phyloP scores from a whole-genome alignment of 2,888 invertebrate genomes.

The Acleris sparsana region DNA sequence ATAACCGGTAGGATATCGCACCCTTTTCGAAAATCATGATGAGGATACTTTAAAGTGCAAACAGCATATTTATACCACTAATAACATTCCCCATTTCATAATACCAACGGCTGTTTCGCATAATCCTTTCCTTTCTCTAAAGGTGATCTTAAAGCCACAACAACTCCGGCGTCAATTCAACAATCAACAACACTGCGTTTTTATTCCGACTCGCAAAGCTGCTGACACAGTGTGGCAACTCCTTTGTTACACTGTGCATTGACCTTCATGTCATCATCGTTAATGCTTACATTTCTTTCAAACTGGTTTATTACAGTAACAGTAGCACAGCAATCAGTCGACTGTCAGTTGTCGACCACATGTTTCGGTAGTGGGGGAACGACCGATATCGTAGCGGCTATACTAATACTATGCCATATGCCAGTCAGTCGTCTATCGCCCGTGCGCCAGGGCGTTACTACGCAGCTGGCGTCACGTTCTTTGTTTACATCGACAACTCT shows the following conservation, averaged over 20 bases:
- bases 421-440: constrained; percentile 45
- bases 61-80: too few species aligned
- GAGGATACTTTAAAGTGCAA: too few species aligned
- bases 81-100: too few species aligned
- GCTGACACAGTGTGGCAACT: background rate
- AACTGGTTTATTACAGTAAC: constrained; percentile 8
- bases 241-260: constrained; percentile 12
- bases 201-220: too few species aligned
- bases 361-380: constrained; percentile 63
- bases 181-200: too few species aligned
- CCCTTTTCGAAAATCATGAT: too few species aligned
- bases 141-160: too few species aligned
- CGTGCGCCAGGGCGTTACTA: constrained; percentile 51
- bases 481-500: constrained; percentile 70
- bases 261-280: constrained; percentile 5
- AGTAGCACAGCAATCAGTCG: constrained; percentile 7
- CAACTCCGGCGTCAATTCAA: too few species aligned
- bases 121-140: too few species aligned
- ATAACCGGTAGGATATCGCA: too few species aligned
- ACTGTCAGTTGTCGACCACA: constrained; percentile 52
- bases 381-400: constrained; percentile 60
- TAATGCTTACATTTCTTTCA: constrained; percentile 1
- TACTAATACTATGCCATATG: too few species aligned
- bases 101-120: too few species aligned
- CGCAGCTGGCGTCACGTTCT: constrained; percentile 52